Base-by-base conservation (phyloP, 1,140 invertebrate species). In the Manduca sexta region DNA sequence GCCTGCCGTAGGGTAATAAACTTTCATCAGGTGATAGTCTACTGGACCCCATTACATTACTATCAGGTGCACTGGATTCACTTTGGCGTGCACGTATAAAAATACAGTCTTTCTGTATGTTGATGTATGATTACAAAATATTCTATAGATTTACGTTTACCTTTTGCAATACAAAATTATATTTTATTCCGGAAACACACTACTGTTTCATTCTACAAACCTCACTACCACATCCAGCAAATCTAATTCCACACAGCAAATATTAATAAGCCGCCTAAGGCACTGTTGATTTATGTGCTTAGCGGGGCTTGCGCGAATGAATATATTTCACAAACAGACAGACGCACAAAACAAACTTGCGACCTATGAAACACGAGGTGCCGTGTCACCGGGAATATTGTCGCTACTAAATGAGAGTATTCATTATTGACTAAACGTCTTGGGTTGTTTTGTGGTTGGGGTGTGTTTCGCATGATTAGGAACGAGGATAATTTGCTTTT, bases 261-360 rank as follows among this genome's bases (percentile, higher is more conserved):
- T 78, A 82, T 80, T 82, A 82, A 82, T 82, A 80, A 82, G 71
- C 72, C 62, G 68, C 66, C 67, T 68, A 59, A 77, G 72, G 66
- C 75, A 65, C 53, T 76, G 73, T 80, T 82, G 76, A 80, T 82
- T 82, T 80, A 82, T 76, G 68, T 52, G 65, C 72, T 71, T 74
- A 73, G 69, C 63, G 56, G 61, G 53, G 61, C 59, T 65, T 60
- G 62, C 56, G 66, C 64, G 64, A 69, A 74, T 69, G 69, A 72
- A 76, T 77, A 79, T 76, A 77, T 76, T 71, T 76, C 76, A 76
- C 71, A 65, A 67, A 58, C 66, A 67, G 52, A 56, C 56, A 69
- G 55, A 69, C 61, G 59, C 49, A 53, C 50, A 45, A 43, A 41
- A 43, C 29, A 43, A 43, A 43, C 18, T 43, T 31, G 18, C 41